These are phyloP conservation scores for Erithacus rubecula DNA, from an alignment of 2,797 vertebrate genomes.

Conservation along the genomic window DNA sequence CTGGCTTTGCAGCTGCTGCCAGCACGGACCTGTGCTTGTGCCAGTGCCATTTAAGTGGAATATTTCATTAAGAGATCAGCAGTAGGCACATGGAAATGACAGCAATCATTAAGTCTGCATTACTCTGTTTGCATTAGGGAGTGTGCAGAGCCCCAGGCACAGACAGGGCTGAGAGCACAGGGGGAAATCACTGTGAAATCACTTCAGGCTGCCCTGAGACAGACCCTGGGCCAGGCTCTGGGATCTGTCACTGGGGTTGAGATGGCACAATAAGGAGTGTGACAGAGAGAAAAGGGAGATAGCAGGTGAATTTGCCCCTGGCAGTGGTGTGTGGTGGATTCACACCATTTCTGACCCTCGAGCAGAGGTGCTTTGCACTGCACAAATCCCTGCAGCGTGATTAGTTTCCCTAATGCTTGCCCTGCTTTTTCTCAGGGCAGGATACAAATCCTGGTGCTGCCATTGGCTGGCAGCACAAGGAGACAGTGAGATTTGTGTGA, in stretches of 20 bases:
- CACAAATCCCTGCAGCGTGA: constrained; percentile 32
- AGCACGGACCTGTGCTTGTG: background rate
- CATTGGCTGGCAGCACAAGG: constrained; percentile 14
- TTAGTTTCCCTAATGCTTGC: constrained; percentile 44
- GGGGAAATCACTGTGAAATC: background rate
- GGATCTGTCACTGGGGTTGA: background rate
- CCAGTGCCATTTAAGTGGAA: background rate
- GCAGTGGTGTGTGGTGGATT: background rate
- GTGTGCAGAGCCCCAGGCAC: background rate
- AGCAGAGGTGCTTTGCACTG: constrained; percentile 1
- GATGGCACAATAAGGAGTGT: accelerated
- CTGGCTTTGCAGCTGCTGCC: background rate
- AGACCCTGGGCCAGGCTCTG: background rate
- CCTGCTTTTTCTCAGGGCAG: constrained; percentile 43
- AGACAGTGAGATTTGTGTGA: background rate
- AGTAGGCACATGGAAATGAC: background rate
- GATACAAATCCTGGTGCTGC: constrained; percentile 16
- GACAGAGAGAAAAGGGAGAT: background rate
- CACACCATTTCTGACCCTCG: background rate
- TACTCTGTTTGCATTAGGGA: background rate
- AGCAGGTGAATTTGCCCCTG: background rate
- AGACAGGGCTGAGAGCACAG: accelerated
- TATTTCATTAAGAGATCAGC: constrained; percentile 29
- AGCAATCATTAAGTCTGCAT: background rate
- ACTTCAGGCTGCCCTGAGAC: background rate